phyloP scores from a whole-genome alignment of 2,888 invertebrate genomes.

The Thereva nobilitata region DNA sequence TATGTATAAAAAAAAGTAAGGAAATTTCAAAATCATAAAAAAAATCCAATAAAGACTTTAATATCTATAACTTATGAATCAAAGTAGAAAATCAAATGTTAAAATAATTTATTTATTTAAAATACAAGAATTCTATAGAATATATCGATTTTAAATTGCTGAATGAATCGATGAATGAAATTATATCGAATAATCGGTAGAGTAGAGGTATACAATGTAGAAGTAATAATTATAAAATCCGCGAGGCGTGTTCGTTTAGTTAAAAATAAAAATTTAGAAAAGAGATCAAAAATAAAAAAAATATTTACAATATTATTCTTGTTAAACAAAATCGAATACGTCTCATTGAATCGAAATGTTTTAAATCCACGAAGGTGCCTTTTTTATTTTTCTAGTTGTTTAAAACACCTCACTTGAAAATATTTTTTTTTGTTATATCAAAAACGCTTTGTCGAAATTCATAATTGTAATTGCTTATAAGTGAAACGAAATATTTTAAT shows the following conservation, averaged over 20 bases:
- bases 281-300: neutral
- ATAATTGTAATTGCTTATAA: no score
- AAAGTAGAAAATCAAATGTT: no score
- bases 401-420: neutral
- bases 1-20: no score
- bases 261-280: neutral
- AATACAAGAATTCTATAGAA: no score
- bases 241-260: conserved; percentile 1
- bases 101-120: no score
- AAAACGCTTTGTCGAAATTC: no score
- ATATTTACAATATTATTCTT: neutral
- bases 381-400: conserved; percentile 15
- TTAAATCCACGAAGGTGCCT: conserved; percentile 17
- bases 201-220: neutral
- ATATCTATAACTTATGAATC: no score
- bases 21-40: no score
- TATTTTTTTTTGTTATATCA: neutral
- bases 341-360: neutral
- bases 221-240: no score
- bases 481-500: no score
- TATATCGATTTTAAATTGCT: neutral
- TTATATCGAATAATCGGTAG: conserved; percentile 12
- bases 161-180: neutral
- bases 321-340: conserved; percentile 4
- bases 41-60: no score